Evolutionary conservation across 2,888 invertebrate genomes (phyloP).

Genomic region (Tenthredo scrophulariae): DNA sequence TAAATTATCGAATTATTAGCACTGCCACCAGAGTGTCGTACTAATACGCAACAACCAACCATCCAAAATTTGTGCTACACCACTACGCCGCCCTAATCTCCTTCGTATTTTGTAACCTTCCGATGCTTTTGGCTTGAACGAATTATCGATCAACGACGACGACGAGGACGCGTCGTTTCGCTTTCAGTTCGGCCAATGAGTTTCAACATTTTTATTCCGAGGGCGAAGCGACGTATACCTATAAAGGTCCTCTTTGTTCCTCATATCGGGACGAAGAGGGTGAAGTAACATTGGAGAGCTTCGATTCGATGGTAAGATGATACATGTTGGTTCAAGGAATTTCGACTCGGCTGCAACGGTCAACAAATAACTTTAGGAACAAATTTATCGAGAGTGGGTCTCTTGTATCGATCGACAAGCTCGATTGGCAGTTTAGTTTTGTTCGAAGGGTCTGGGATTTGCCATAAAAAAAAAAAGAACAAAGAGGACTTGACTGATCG

Average conservation of each 20-base stretch:
- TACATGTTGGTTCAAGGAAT: neutral
- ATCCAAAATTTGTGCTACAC: constrained; percentile 20
- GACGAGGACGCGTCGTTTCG: neutral
- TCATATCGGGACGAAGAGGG: neutral
- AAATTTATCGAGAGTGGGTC: constrained; percentile 36
- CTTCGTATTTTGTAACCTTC: neutral
- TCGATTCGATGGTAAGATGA: constrained; percentile 33
- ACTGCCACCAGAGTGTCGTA: neutral
- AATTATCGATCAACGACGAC: constrained; percentile 31
- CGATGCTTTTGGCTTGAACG: constrained; percentile 10
- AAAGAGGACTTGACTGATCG: constrained; percentile 18
- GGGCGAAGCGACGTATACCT: constrained; percentile 3
- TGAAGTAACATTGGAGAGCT: neutral
- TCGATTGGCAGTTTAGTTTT: constrained; percentile 36
- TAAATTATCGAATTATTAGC: constrained; percentile 44
- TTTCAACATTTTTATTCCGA: constrained; percentile 26
- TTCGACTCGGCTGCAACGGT: constrained; percentile 15
- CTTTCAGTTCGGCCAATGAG: constrained; percentile 16
- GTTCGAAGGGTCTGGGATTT: neutral
- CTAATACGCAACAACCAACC: neutral
- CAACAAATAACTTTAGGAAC: constrained; percentile 27
- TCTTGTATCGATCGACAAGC: neutral
- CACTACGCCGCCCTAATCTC: neutral
- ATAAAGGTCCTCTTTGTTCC: constrained; percentile 13
- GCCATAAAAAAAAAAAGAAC: neutral